Percentiles rank a stretch among this genome's conserved stretches.
Conservation (phyloP, 2,888 invertebrate species). For the Lochmaea crataegi region DNA sequence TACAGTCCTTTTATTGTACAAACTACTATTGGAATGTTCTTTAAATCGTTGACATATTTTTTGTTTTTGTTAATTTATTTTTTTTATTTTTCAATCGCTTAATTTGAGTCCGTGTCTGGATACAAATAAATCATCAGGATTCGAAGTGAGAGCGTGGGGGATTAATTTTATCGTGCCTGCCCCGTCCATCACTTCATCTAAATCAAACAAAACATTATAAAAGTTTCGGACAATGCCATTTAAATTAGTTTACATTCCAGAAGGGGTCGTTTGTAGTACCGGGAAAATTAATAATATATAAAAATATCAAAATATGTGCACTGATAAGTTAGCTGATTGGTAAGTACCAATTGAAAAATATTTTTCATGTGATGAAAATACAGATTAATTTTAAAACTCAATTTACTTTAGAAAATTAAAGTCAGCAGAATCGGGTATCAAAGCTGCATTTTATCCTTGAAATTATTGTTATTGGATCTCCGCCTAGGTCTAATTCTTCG, state of each 20-base stretch:
- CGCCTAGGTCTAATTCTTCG: background rate
- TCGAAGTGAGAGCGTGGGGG: constrained; percentile 52
- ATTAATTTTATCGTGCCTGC: constrained; percentile 39
- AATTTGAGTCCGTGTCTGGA: constrained; percentile 14
- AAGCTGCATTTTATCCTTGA: background rate
- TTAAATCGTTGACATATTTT: too few species aligned
- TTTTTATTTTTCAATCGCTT: too few species aligned
- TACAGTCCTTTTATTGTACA: too few species aligned
- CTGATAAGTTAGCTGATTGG: constrained; percentile 48
- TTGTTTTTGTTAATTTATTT: too few species aligned
- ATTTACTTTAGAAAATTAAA: background rate
- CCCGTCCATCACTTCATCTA: constrained; percentile 39
- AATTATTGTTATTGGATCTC: background rate
- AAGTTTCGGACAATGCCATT: constrained; percentile 48
- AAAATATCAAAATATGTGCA: constrained; percentile 46
- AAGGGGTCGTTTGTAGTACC: constrained; percentile 30
- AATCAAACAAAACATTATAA: constrained; percentile 55
- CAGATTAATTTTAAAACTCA: too few species aligned
- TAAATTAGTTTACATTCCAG: constrained; percentile 29
- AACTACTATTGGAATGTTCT: background rate
- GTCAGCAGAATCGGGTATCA: background rate
- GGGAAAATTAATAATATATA: background rate
- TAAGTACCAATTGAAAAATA: constrained; percentile 4
- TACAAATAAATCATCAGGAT: constrained; percentile 19
- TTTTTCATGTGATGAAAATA: too few species aligned